Base-by-base conservation (phyloP, 2,888 invertebrate genomes). In the Temnothorax unifasciatus region DNA sequence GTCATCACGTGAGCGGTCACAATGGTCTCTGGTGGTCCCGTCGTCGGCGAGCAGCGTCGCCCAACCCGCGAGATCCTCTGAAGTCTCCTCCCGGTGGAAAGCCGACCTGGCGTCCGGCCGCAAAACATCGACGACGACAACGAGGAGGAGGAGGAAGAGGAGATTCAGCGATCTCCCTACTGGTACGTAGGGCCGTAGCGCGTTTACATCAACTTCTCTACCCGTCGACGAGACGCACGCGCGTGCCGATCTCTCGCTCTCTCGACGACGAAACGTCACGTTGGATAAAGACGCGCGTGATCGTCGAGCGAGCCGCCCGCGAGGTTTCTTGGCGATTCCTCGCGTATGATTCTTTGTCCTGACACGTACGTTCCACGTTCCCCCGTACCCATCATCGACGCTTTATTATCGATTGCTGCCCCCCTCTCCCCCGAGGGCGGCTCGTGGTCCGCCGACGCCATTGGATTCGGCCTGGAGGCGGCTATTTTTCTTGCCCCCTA, bases 1-100 rank as follows among this genome's bases (percentile, higher is more conserved):
- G 85, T 90, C 89, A 93, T 94, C 93, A 94, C 94, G 94, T 93
- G 93, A 90, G 92, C 54, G 82, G 87, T 87, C 85, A 92, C 91
- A 90, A 93, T 93, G 93, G 91, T 92, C 87, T 92, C 86, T 87
- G 88, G 89, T 87, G 86, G 87, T 90, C 86, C 86, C 86, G 88
- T 83, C 86, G 88, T 89, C 83, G 90, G 18, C 29, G 41, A 29
- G 25, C 66, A 91, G 88, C 89, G 86, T 87, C 89, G 87, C 88
- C 88, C 89, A 90, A 90, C 87, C 61, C 88, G 86, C 89, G 87
- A 90, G 15, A 86, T 88, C 85, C 86, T 88, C 88, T 90, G 89
- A 92, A 92, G 47, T 68, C 90, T 89, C 59, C 25, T 6, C 21
- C 8, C 2, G 85, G 8, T 68, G 47, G 87, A 88, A 90, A 90